phyloP scores from a whole-genome alignment of 2,113 vertebrate species.

The Anguilla japonica region DNA sequence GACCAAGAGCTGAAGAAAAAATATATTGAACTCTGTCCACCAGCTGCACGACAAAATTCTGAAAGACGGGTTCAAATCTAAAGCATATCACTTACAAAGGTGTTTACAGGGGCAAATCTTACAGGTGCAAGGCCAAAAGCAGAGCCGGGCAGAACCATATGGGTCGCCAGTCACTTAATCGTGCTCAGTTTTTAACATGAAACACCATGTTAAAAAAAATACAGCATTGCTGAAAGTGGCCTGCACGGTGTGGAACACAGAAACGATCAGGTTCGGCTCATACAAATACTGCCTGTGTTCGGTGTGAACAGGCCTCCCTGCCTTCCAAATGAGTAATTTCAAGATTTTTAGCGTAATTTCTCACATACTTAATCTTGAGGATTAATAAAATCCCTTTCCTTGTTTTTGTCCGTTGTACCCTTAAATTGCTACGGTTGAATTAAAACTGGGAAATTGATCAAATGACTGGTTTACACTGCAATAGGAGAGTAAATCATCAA shows the following conservation, averaged over 20 bases:
- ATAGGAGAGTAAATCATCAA: too few relatives aligned
- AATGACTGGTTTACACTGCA: too few relatives aligned
- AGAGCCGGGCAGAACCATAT: background rate
- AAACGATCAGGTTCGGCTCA: background rate
- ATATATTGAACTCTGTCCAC: background rate
- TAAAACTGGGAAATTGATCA: too few relatives aligned
- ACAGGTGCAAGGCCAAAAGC: background rate
- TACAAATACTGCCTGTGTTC: background rate
- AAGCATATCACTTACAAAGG: background rate
- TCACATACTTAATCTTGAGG: background rate
- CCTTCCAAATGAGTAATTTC: background rate
- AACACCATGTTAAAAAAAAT: background rate
- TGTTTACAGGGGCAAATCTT: background rate
- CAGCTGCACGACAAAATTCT: background rate
- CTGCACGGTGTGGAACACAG: background rate
- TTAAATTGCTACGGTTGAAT: too few relatives aligned
- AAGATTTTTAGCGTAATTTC: background rate
- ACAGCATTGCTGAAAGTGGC: background rate
- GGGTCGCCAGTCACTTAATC: background rate
- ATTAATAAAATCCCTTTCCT: too few relatives aligned
- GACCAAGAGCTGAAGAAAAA: background rate
- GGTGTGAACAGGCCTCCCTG: background rate
- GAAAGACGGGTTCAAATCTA: background rate
- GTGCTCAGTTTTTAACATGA: background rate
- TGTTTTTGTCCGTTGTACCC: too few relatives aligned